A percentile compares a stretch with the other conserved stretches of the same genome.
These are phyloP conservation scores for Stegodyphus dumicola DNA, from an alignment of 1,140 invertebrate species.

Conservation along the genomic window DNA sequence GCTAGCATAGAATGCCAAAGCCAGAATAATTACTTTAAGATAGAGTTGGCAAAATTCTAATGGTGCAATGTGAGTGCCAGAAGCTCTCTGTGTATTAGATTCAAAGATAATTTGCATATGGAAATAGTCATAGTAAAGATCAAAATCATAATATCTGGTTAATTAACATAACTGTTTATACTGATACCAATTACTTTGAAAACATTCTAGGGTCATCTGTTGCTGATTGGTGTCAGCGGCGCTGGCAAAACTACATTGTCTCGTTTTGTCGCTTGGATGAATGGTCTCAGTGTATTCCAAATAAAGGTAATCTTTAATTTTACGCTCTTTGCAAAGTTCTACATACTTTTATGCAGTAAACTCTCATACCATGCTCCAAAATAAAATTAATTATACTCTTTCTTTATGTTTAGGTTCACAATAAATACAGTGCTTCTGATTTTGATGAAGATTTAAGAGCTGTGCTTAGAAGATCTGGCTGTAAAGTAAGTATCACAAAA, in stretches of 20 bases:
- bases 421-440: constrained; percentile 98
- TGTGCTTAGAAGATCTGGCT: constrained; percentile 93
- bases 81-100: too few species aligned
- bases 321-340: neutral
- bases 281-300: constrained; percentile 97
- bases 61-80: too few species aligned
- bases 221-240: constrained; percentile 97
- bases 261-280: constrained; percentile 99
- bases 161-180: neutral
- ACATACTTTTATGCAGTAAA: neutral
- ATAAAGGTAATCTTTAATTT: constrained; percentile 77
- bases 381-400: constrained; percentile 10
- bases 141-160: neutral
- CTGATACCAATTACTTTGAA: neutral
- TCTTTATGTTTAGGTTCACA: constrained; percentile 82
- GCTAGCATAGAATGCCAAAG: too few species aligned
- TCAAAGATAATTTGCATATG: too few species aligned
- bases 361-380: neutral
- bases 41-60: too few species aligned
- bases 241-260: constrained; percentile 99
- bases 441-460: constrained; percentile 98
- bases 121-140: too few species aligned
- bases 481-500: constrained; percentile 73
- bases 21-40: too few species aligned
- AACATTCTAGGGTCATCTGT: constrained; percentile 79